These are phyloP conservation scores for Helleia helle DNA, from an alignment of 2,888 invertebrate species.

Conservation along the genomic window DNA sequence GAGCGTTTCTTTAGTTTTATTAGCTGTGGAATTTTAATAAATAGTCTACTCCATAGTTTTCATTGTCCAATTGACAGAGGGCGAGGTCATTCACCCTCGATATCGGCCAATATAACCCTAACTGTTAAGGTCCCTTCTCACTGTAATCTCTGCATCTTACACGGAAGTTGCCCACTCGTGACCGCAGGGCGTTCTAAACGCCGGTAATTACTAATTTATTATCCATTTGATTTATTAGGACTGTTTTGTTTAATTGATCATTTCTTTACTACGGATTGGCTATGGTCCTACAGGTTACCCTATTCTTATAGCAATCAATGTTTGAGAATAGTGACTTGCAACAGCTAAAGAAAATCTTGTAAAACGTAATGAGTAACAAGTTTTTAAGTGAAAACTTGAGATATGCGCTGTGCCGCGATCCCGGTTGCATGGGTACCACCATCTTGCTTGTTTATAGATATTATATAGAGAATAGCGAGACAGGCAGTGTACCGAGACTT, in stretches of 20 bases:
- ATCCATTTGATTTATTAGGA: constrained; percentile 7
- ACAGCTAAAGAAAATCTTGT: too few species aligned
- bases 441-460: too few species aligned
- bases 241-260: neutral
- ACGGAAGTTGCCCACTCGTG: constrained; percentile 23
- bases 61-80: constrained; percentile 33
- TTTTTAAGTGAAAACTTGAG: too few species aligned
- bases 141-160: constrained; percentile 34
- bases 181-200: constrained; percentile 19
- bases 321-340: too few species aligned
- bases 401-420: too few species aligned
- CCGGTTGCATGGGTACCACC: too few species aligned
- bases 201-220: constrained; percentile 22
- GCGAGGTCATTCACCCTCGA: constrained; percentile 35
- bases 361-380: too few species aligned
- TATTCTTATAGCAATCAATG: too few species aligned
- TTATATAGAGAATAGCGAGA: too few species aligned
- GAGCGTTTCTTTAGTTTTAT: neutral
- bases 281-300: too few species aligned
- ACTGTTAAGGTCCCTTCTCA: constrained; percentile 37
- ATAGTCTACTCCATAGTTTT: constrained; percentile 14
- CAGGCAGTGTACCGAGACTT: too few species aligned
- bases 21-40: neutral
- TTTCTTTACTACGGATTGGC: too few species aligned
- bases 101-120: constrained; percentile 37